Percentiles rank a stretch among this genome's conserved stretches.
These are phyloP conservation scores for Cephus spinipes DNA, from an alignment of 2,888 invertebrate genomes.

Conservation along the genomic window DNA sequence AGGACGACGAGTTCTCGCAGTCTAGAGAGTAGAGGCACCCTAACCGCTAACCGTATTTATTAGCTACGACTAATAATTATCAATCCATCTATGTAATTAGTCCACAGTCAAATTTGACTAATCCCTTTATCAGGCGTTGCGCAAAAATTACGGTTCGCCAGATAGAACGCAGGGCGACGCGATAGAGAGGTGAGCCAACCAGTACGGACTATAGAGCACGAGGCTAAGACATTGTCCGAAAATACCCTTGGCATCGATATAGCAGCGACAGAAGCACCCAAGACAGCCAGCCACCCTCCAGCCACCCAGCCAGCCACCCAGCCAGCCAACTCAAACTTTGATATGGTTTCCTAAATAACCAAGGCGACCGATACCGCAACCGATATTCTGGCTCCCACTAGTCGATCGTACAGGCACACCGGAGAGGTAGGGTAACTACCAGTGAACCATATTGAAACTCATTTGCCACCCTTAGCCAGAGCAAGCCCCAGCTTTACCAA, in stretches of 20 bases:
- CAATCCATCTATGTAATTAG: background rate
- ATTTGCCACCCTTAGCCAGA: background rate
- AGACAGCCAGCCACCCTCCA: background rate
- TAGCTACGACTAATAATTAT: background rate
- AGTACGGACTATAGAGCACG: background rate
- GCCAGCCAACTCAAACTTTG: conserved; percentile 60
- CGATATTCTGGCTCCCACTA: conserved; percentile 43
- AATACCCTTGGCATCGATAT: background rate
- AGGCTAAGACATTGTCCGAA: background rate
- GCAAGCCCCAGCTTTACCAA: background rate
- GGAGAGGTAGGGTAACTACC: conserved; percentile 58
- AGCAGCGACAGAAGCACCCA: background rate
- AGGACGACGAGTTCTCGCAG: background rate
- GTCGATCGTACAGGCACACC: conserved; percentile 40
- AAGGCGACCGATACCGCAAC: conserved; percentile 59
- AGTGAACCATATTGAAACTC: conserved; percentile 58
- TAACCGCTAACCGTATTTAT: background rate
- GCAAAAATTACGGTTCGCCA: background rate
- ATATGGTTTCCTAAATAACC: conserved; percentile 64
- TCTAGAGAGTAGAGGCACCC: background rate
- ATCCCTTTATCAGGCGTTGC: background rate
- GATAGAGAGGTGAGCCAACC: background rate
- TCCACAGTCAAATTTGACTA: background rate
- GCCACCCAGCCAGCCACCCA: too few species aligned
- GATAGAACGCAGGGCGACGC: background rate